Evolutionary conservation across 1,140 invertebrate genomes (phyloP), one percentile per base, ranked within the genome.

Genomic region (Caenorhabditis briggsae): DNA sequence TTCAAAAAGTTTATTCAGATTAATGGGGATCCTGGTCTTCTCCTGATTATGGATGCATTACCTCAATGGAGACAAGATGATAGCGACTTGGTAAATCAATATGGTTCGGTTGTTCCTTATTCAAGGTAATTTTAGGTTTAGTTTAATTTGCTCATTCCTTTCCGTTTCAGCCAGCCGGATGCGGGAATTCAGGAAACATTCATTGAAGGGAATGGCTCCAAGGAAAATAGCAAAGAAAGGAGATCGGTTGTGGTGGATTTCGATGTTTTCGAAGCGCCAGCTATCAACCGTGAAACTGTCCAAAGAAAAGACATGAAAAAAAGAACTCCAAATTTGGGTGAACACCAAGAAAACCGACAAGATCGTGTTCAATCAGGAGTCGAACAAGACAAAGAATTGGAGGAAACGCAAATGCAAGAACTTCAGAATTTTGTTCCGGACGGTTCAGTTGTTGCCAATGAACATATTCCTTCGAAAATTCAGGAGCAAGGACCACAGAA

Each of bases 141-240:
- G 33, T 33, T 33, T 3, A 41, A 25, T 12, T 33, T 33, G 11
- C 1, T 14, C 14, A 9, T 3, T 58, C 25, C 1, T 14, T 18
- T 33, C 33, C 3, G 25, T 41, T 25, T 43, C 14, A 23, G 43
- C 23, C 70, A 78, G 70, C 23, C 46, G 23, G 12, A 78, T 9
- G 14, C 11, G 41, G 3, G 3, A 43, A 23, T 50, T 46, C 7
- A 23, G 50, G 20, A 46, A 78, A 78, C 70, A 11, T 78, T 78
- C 9, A n/a, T 78, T 16, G 70, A 78, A 23, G 70, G 70, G 8
- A 78, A 78, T 53, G 70, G 70, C 14, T 78, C 70, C 20, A n/a
- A 50, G 20, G 70, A 50, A n/a, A 16, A 78, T 1, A 50, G 20
- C 12, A 70, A n/a, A 46, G 65, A 43, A 46, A 48, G n/a, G 18